Evolutionary conservation across 2,888 invertebrate genomes (phyloP), one percentile per base, ranked within the genome.

Genomic region (Therioaphis trifolii): DNA sequence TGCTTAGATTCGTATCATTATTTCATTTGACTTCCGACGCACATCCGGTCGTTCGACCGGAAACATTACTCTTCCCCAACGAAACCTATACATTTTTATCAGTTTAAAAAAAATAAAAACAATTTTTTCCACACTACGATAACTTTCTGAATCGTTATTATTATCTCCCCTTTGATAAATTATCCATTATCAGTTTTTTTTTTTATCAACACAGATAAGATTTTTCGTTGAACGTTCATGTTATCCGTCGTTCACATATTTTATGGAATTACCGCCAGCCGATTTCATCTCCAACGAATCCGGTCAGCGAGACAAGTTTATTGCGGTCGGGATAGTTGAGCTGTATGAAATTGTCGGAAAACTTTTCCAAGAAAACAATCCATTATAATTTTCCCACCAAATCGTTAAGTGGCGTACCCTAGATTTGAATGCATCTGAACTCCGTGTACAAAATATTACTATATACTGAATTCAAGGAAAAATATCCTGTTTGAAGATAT

Each of bases 41-140:
- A 68, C 78, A 78, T 78, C 78, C 78, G 78, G 78, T 78, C 68
- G 78, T 68, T 66, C 68, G 40, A 68, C 78, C 78, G 78, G 78
- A 78, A 78, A 78, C 78, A 78, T 78, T 78, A 78, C 78, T 78
- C 78, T 78, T 55, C 52, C 68, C 35, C 71, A 27, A 52, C 77
- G 52, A 66, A 78, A 68, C 52, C 52, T 55, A 78, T 78, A 78
- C 24, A 78, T 78, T 68, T 66, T 78, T 78, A 78, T 78, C 77
- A 52, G 66, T 66, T 66, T 11, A 61, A 58, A 76, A 75, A 76
- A 72, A 77, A 76, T 61, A 61, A 24, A 58, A 61, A 27, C 68
- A 66, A 78, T 78, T 66, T 66, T 78, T 78, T 78, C 66, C 77
- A 52, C 77, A 40, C 77, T 49, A 52, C 77, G 77, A 78, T 78